phyloP scores from a whole-genome alignment of 1,140 invertebrate species.

The Portunus trituberculatus region DNA sequence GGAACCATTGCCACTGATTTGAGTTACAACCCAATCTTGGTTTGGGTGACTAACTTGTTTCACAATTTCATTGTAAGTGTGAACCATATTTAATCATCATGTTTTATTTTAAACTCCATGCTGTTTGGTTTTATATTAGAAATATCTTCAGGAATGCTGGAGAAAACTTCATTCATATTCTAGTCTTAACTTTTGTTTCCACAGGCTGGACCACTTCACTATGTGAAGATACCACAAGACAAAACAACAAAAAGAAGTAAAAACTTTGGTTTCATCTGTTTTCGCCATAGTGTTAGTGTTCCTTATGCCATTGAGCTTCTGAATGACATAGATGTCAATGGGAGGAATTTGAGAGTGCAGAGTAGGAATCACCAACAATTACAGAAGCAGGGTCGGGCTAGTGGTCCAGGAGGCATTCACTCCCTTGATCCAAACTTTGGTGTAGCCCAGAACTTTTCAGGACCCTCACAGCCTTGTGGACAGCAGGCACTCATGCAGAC shows the following conservation, averaged over 20 bases:
- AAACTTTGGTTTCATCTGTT: slow-evolving; percentile 73
- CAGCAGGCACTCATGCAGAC: slow-evolving; percentile 46
- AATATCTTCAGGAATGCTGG: too few relatives aligned
- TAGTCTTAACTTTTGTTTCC: not conserved
- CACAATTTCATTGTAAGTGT: too few relatives aligned
- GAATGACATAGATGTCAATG: slow-evolving; percentile 57
- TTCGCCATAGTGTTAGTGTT: slow-evolving; percentile 66
- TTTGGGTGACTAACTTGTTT: too few relatives aligned
- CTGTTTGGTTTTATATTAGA: too few relatives aligned
- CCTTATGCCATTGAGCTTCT: slow-evolving; percentile 72
- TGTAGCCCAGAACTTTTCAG: not conserved
- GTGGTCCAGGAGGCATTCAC: slow-evolving; percentile 50
- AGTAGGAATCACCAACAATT: slow-evolving; percentile 54
- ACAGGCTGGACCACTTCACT: slow-evolving; percentile 74
- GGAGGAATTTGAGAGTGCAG: slow-evolving; percentile 65
- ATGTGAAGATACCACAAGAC: slow-evolving; percentile 72
- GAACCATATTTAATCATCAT: too few relatives aligned
- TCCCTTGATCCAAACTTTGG: slow-evolving; percentile 43
- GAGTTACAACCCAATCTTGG: too few relatives aligned
- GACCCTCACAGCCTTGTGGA: slow-evolving; percentile 8
- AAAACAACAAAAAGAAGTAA: slow-evolving; percentile 60
- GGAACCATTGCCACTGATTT: too few relatives aligned
- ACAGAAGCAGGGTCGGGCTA: slow-evolving; percentile 9
- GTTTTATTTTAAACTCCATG: too few relatives aligned
- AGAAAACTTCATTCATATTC: too few relatives aligned